Evolutionary conservation across 2,797 vertebrate species (phyloP).

Genomic region (Thaleichthys pacificus): DNA sequence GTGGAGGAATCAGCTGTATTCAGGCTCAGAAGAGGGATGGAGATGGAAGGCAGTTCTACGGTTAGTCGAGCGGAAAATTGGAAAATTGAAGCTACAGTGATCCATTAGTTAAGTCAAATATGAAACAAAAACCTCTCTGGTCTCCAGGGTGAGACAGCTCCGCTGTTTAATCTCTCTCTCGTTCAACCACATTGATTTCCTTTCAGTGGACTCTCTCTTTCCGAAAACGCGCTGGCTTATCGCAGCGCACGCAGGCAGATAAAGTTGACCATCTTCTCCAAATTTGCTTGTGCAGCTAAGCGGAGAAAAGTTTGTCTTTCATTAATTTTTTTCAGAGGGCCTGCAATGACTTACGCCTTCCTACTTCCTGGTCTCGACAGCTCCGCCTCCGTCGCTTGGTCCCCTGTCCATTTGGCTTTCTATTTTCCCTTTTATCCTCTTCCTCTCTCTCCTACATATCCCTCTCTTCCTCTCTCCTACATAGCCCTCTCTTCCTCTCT

Average conservation of each 20-base stretch:
- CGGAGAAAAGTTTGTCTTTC: conserved; percentile 45
- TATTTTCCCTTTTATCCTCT: conserved; percentile 57
- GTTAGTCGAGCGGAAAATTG: conserved; percentile 76
- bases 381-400: too few species aligned
- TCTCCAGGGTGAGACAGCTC: conserved; percentile 62
- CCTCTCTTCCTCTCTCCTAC: too few species aligned
- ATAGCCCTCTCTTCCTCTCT: too few species aligned
- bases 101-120: conserved; percentile 79
- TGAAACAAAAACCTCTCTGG: conserved; percentile 71
- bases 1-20: conserved; percentile 37
- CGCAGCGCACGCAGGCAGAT: conserved; percentile 54
- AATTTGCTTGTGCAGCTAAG: conserved; percentile 54
- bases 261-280: conserved; percentile 67
- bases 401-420: not conserved
- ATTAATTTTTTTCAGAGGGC: conserved; percentile 37
- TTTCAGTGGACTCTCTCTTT: conserved; percentile 57
- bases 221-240: conserved; percentile 69
- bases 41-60: conserved; percentile 38
- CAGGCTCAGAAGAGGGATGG: conserved; percentile 59
- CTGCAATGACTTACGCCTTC: not conserved
- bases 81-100: conserved; percentile 77
- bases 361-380: too few species aligned
- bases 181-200: conserved; percentile 69
- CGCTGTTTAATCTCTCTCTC: conserved; percentile 62
- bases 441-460: too few species aligned